Conservation (phyloP, 2,113 vertebrate species). For the Limanda limanda region DNA sequence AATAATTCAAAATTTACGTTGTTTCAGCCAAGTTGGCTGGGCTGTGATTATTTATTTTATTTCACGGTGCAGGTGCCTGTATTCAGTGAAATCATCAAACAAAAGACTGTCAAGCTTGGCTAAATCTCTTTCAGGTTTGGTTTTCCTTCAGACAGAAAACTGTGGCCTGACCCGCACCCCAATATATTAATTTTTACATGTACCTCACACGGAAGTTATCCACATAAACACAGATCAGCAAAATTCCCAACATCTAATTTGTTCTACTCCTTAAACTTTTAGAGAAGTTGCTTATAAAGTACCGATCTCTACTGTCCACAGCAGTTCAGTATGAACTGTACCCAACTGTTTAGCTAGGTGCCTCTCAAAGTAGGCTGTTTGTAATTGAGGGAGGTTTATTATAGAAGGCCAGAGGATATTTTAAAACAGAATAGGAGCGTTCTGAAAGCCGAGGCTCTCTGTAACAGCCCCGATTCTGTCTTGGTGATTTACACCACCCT, state of each 20-base stretch:
- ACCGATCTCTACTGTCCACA: slow-evolving; percentile 5
- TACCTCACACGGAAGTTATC: no score
- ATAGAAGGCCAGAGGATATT: slow-evolving; percentile 62
- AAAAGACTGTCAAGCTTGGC: no score
- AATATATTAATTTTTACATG: no score
- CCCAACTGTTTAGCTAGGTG: slow-evolving; percentile 32
- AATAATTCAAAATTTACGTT: no score
- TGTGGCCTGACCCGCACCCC: no score
- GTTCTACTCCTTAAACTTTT: slow-evolving; percentile 50
- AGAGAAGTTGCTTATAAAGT: neutral
- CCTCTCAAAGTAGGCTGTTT: slow-evolving; percentile 71
- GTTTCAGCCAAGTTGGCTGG: no score
- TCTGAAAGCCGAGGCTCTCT: slow-evolving; percentile 49
- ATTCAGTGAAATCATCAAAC: no score
- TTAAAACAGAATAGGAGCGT: slow-evolving; percentile 56
- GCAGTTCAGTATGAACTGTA: neutral
- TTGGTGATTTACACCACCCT: slow-evolving; percentile 76
- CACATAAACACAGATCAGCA: slow-evolving; percentile 6
- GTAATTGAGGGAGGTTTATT: slow-evolving; percentile 69
- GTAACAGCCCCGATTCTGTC: slow-evolving; percentile 79
- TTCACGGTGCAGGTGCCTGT: no score
- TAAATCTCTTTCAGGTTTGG: no score
- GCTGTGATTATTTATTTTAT: no score
- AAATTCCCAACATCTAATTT: neutral
- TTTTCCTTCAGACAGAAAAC: no score